phyloP scores from a whole-genome alignment of 2,113 vertebrate species.

The Gambusia holbrooki region DNA sequence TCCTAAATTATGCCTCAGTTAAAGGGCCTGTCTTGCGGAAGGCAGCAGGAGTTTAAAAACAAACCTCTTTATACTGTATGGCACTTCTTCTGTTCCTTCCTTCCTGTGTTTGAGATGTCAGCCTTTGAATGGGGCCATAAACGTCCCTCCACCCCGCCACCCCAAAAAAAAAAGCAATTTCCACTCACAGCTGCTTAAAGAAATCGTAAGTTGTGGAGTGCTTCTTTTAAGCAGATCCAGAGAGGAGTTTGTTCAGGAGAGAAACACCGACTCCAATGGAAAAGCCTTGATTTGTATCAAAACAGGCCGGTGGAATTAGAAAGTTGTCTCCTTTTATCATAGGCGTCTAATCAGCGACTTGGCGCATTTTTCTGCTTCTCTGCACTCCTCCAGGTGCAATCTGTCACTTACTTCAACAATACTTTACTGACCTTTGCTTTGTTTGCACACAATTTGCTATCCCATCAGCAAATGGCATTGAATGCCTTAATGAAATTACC shows the following conservation, averaged over 20 bases:
- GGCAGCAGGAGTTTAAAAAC: constrained; percentile 44
- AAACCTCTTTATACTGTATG: constrained; percentile 73
- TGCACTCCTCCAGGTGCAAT: constrained; percentile 17
- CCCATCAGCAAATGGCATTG: constrained; percentile 71
- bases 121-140: constrained; percentile 83
- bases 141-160: constrained; percentile 49
- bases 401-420: constrained; percentile 41
- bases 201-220: constrained; percentile 69
- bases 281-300: not conserved
- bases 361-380: constrained; percentile 21
- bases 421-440: constrained; percentile 76
- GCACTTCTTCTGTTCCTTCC: constrained; percentile 78
- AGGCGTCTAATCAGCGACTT: constrained; percentile 27
- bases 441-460: constrained; percentile 70
- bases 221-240: constrained; percentile 62
- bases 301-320: not conserved
- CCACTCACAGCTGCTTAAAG: constrained; percentile 81
- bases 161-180: constrained; percentile 65
- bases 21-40: constrained; percentile 17
- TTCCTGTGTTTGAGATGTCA: constrained; percentile 83
- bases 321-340: constrained; percentile 23
- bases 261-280: constrained; percentile 14
- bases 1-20: not conserved
- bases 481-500: constrained; percentile 80
- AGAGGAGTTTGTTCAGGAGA: constrained; percentile 40